A percentile compares a stretch with the other conserved stretches of the same genome.
Evolutionary conservation across 1,140 invertebrate genomes (phyloP).

Genomic region (Ectropis grisescens): DNA sequence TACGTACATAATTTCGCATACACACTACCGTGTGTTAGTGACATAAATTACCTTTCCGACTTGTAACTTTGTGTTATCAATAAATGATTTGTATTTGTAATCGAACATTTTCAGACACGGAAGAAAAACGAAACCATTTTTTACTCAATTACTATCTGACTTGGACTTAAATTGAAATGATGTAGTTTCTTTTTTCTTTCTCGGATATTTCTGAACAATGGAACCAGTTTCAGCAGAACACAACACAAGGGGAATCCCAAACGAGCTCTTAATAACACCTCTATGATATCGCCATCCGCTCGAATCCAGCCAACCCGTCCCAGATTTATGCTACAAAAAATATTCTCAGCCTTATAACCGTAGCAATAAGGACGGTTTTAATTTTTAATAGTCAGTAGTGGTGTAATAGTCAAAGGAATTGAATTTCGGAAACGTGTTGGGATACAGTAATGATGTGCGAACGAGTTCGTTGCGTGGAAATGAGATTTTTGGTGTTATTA

Average conservation of each 20-base stretch:
- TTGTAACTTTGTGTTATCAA: no score
- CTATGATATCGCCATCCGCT: conserved; percentile 43
- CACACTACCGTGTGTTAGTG: no score
- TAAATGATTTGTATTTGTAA: no score
- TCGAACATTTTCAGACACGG: no score
- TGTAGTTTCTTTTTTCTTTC: no score
- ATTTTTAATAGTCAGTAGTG: neutral
- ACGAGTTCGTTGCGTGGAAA: conserved; percentile 27
- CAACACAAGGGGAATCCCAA: conserved; percentile 51
- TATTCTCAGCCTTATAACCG: conserved; percentile 8
- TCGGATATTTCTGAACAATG: no score
- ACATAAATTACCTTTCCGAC: no score
- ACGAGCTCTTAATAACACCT: conserved; percentile 55
- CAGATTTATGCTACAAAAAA: conserved; percentile 14
- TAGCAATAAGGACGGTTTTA: conserved; percentile 10
- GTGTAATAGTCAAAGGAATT: conserved; percentile 20
- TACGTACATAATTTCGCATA: no score
- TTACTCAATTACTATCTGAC: no score
- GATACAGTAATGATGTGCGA: conserved; percentile 25
- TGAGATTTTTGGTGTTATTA: neutral
- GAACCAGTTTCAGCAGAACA: conserved; percentile 16
- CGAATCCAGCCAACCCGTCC: conserved; percentile 30
- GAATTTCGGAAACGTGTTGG: conserved; percentile 28
- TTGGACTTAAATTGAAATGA: no score
- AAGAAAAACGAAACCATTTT: no score